Evolutionary conservation across 2,113 vertebrate species (phyloP), one percentile per base, ranked within the genome.

Genomic region (Prietella phreatophila): DNA sequence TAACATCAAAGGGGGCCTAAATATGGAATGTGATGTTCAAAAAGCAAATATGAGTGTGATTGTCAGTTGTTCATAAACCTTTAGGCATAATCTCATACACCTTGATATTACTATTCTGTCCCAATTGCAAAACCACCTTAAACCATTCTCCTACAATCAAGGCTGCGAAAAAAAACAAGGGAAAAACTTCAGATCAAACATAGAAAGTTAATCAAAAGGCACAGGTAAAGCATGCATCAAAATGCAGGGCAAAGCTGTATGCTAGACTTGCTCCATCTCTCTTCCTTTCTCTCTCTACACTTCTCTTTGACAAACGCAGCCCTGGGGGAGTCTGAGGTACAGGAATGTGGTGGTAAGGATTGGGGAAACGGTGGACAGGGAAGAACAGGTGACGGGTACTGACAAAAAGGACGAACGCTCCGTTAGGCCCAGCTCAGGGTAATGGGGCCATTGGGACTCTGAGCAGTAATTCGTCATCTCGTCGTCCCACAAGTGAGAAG

Each of bases 371-470:
- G 67, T 82, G 75, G 58, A 81, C 86, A 65, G 22, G 76, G 81
- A 86, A 90, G 89, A 91, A 89, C 89, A 93, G 93, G 93, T 95
- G 93, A 94, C 94, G 93, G 93, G 91, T 89, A 36, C 92, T 93
- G 93, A 94, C 94, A 94, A 93, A 89, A 94, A 93, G 93, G 92
- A 94, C 90, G 91, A 92, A 93, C 89, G 91, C 92, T 93, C 93
- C 73, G 93, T 94, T 93, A 92, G 92, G 91, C 92, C 89, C 82
- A 71, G 91, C 87, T 89, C 92, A 91, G 91, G 88, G 89, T 93
- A 94, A 94, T 93, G 92, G 94, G 93, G 92, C 94, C 93, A 91
- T 86, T 86, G 94, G 94, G 95, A 96, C 89, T 10, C 83, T 73
- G 58, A 84, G 89, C 89, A 93, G 93, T 91, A 90, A 93, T 93